Percentiles rank a stretch among this genome's conserved stretches.
phyloP scores from a whole-genome alignment of 2,888 invertebrate genomes.

The Macroteleia sp. region DNA sequence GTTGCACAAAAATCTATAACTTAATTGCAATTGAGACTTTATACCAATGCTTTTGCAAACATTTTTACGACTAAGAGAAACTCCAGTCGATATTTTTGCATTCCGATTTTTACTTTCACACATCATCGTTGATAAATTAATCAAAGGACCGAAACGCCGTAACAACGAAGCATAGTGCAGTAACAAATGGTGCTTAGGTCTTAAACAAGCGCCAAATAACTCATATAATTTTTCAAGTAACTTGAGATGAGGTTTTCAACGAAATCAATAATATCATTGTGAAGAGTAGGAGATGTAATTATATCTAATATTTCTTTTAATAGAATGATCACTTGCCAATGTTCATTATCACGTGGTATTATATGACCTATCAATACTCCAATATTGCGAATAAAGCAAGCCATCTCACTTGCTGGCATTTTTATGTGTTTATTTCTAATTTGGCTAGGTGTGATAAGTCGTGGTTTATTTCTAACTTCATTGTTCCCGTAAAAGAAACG shows the following conservation, averaged over 20 bases:
- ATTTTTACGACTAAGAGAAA: conserved; percentile 16
- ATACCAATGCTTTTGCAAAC: conserved; percentile 16
- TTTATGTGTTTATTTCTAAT: conserved; percentile 32
- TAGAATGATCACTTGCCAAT: conserved; percentile 13
- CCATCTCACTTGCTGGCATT: conserved; percentile 39
- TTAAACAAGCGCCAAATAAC: conserved; percentile 36
- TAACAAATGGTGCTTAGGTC: conserved; percentile 58
- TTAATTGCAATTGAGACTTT: no score
- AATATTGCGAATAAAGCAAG: conserved; percentile 23
- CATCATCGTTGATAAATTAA: conserved; percentile 50
- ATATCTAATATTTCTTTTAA: conserved; percentile 26
- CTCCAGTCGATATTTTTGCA: conserved; percentile 14
- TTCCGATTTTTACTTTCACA: conserved; percentile 55
- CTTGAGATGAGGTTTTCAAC: conserved; percentile 32
- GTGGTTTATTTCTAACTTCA: conserved; percentile 14
- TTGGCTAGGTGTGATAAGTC: conserved; percentile 8
- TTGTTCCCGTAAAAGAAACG: no score
- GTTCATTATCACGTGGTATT: conserved; percentile 20
- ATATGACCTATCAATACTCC: conserved; percentile 19
- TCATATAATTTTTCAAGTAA: conserved; percentile 31
- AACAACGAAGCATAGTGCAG: conserved; percentile 26
- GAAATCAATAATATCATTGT: conserved; percentile 22
- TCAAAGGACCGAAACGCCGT: conserved; percentile 46
- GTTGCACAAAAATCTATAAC: no score
- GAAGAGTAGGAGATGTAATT: conserved; percentile 24